Conservation (phyloP, 2,888 invertebrate genomes). For the Tetrapedia diversipes region DNA sequence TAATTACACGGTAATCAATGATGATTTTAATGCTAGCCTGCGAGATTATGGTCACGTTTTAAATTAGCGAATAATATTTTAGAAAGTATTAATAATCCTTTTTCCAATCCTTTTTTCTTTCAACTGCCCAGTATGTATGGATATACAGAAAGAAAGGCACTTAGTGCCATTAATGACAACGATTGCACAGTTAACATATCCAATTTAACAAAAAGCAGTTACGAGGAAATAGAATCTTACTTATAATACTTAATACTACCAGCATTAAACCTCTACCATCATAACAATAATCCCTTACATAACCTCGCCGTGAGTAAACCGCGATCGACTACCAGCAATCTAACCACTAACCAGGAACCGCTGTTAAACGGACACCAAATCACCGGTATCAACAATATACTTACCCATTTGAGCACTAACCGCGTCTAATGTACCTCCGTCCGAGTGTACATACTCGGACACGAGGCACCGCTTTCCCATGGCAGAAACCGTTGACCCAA, state of each 20-base stretch:
- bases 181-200: no score
- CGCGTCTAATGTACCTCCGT: constrained; percentile 1
- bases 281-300: neutral
- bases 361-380: neutral
- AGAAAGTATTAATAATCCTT: no score
- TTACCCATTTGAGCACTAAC: neutral
- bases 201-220: no score
- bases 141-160: no score
- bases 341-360: neutral
- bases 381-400: neutral
- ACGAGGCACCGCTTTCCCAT: neutral
- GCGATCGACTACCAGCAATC: neutral
- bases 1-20: neutral
- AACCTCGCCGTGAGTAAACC: neutral
- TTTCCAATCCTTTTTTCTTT: no score
- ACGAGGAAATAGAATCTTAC: neutral
- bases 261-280: neutral
- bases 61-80: no score
- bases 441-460: neutral
- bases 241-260: neutral
- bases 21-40: no score
- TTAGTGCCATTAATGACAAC: no score
- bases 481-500: neutral
- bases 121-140: no score
- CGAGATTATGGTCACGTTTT: no score